Evolutionary conservation across 2,888 invertebrate species (phyloP).

Genomic region (Ecdyonurus torrentis): DNA sequence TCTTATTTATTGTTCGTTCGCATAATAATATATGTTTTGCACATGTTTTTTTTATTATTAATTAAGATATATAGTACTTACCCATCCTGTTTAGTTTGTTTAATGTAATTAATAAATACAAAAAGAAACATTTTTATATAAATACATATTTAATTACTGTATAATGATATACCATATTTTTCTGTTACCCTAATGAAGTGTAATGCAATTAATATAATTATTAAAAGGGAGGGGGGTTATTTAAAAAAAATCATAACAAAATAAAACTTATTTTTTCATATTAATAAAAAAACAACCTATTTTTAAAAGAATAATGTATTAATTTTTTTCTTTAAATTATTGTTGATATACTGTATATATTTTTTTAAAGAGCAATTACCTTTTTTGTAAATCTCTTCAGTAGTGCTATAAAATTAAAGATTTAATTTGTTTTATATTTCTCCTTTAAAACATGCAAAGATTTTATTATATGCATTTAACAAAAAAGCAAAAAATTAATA

Average conservation of each 20-base stretch:
- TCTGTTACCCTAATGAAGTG: too few relatives aligned
- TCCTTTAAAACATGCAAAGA: not conserved
- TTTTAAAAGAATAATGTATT: too few relatives aligned
- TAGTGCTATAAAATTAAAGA: not conserved
- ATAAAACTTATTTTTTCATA: too few relatives aligned
- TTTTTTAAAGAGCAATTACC: too few relatives aligned
- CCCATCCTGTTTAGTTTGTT: not conserved
- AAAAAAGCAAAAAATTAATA: not conserved
- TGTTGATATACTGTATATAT: too few relatives aligned
- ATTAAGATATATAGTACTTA: not conserved
- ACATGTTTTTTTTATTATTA: not conserved
- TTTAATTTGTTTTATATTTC: not conserved
- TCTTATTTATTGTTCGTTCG: too few relatives aligned
- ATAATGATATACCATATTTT: too few relatives aligned
- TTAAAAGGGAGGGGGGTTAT: too few relatives aligned
- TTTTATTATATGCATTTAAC: slow-evolving; percentile 1
- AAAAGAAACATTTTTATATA: not conserved
- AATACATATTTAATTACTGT: not conserved
- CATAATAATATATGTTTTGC: not conserved
- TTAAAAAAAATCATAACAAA: too few relatives aligned
- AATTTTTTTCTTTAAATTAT: too few relatives aligned
- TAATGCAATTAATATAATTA: too few relatives aligned
- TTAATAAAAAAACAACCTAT: too few relatives aligned
- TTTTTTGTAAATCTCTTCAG: not conserved
- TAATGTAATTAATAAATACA: not conserved